Conservation (phyloP, 2,113 vertebrate genomes). For the Phaethon lepturus region DNA sequence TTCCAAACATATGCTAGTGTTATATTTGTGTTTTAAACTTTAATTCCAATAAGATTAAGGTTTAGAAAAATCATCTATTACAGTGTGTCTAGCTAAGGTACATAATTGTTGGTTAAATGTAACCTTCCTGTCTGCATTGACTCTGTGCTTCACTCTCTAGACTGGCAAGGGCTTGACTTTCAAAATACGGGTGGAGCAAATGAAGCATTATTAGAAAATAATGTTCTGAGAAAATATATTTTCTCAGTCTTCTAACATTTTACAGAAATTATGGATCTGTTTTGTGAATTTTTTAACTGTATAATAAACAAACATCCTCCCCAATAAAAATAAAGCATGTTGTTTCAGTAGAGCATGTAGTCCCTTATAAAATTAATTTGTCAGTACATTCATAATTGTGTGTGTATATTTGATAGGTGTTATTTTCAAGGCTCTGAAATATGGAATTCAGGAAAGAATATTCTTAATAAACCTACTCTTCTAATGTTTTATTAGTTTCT, state of each 20-base stretch:
- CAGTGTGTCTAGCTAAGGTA: not conserved
- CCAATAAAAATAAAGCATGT: not conserved
- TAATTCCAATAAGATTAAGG: not conserved
- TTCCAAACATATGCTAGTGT: not conserved
- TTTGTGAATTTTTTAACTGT: not conserved
- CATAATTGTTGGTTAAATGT: constrained; percentile 24
- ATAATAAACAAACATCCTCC: not conserved
- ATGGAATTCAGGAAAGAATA: not conserved
- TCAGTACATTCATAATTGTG: not conserved
- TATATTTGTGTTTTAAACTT: not conserved
- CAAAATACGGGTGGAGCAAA: not conserved
- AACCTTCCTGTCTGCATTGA: constrained; percentile 22
- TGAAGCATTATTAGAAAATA: not conserved
- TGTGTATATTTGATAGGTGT: not conserved
- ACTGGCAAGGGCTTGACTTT: not conserved
- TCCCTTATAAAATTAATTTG: not conserved
- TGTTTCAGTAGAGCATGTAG: not conserved
- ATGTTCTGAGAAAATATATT: not conserved
- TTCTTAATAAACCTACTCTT: not conserved
- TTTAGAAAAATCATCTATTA: not conserved
- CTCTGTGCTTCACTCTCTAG: constrained; percentile 37
- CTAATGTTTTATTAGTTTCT: not conserved
- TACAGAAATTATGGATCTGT: not conserved
- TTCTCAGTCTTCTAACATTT: not conserved
- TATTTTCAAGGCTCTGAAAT: not conserved